Percentiles rank a stretch among this genome's conserved stretches.
These are phyloP conservation scores for Achatina immaculata DNA, from an alignment of 1,140 invertebrate species.

Conservation along the genomic window DNA sequence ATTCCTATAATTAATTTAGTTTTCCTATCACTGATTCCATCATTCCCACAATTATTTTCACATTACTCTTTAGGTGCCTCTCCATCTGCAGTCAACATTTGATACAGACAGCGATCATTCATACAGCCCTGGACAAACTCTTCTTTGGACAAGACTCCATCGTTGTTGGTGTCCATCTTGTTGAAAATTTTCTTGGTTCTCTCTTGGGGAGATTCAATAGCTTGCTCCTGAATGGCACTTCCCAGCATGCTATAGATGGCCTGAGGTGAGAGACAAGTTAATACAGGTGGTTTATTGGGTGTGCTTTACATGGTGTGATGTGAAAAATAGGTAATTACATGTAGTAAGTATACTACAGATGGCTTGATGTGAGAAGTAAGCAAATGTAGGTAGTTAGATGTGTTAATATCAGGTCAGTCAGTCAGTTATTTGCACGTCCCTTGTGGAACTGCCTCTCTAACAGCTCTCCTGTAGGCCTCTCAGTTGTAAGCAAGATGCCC, in stretches of 20 bases:
- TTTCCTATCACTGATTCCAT: too few species aligned
- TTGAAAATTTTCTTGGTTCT: conserved; percentile 98
- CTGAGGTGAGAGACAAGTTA: conserved; percentile 73
- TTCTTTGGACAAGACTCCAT: conserved; percentile 96
- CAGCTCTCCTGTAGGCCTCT: too few species aligned
- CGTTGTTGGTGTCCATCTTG: conserved; percentile 99
- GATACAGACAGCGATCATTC: conserved; percentile 94
- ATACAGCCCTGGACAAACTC: conserved; percentile 99
- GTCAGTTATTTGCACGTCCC: too few species aligned
- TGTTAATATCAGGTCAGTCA: too few species aligned
- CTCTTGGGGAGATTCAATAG: conserved; percentile 82
- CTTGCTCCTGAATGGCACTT: conserved; percentile 76
- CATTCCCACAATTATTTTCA: too few species aligned
- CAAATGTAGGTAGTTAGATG: too few species aligned
- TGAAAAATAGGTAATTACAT: not conserved
- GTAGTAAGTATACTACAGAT: not conserved
- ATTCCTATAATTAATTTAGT: too few species aligned
- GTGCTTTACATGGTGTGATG: not conserved
- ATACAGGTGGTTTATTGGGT: not conserved
- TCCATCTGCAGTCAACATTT: conserved; percentile 67
- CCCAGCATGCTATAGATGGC: conserved; percentile 99
- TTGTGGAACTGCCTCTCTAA: too few species aligned
- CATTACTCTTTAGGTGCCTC: conserved; percentile 43
- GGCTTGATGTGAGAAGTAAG: too few species aligned
- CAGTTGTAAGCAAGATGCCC: too few species aligned